Evolutionary conservation across 1,140 invertebrate genomes (phyloP).

Genomic region (Caenorhabditis briggsae): DNA sequence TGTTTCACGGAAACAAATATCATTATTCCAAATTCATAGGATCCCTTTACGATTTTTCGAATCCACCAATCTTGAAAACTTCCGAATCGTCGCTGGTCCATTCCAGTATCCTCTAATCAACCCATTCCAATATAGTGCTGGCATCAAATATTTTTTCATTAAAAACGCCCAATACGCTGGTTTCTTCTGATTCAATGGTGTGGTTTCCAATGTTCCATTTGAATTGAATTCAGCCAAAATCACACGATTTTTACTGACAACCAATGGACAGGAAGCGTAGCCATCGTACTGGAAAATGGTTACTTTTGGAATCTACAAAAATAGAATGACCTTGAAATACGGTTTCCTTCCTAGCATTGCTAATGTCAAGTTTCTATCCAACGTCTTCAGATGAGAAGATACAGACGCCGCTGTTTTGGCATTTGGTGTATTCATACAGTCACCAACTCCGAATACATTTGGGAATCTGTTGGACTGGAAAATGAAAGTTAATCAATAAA

Average conservation of each 20-base stretch:
- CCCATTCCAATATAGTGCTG: conserved; percentile 90
- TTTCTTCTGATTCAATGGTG: conserved; percentile 89
- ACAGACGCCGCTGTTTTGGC: conserved; percentile 95
- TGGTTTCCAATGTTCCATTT: conserved; percentile 89
- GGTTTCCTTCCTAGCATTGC: conserved; percentile 81
- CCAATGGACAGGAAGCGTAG: conserved; percentile 94
- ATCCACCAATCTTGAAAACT: conserved; percentile 69
- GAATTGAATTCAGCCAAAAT: conserved; percentile 97
- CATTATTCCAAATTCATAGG: neutral
- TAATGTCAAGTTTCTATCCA: conserved; percentile 84
- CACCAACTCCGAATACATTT: conserved; percentile 94
- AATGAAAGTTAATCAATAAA: neutral
- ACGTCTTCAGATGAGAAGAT: conserved; percentile 86
- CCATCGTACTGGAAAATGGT: conserved; percentile 84
- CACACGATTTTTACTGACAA: conserved; percentile 85
- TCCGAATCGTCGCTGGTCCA: conserved; percentile 85
- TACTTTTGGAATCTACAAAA: neutral
- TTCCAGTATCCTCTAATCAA: conserved; percentile 91
- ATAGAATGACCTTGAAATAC: conserved; percentile 55
- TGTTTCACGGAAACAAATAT: neutral
- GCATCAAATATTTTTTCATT: conserved; percentile 91
- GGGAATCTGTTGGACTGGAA: conserved; percentile 84
- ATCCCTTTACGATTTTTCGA: neutral
- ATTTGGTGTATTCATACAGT: conserved; percentile 90
- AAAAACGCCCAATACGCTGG: conserved; percentile 86